Evolutionary conservation across 2,888 invertebrate species (phyloP).

Genomic region (Isoperla grammatica): DNA sequence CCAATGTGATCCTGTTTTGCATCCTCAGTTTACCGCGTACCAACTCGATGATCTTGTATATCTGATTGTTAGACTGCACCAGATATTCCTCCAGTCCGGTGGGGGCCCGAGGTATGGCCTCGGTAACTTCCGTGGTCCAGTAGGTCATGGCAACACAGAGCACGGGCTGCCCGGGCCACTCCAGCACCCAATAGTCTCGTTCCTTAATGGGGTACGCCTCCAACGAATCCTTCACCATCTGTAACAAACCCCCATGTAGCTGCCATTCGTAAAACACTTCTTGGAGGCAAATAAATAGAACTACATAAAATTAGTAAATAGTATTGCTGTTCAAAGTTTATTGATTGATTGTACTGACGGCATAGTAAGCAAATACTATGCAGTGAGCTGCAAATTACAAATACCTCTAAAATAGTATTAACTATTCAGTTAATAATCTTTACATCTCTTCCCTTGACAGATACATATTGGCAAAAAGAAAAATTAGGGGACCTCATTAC

Average conservation of each 20-base stretch:
- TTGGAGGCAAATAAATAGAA: neutral
- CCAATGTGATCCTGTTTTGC: conserved; percentile 84
- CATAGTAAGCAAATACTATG: too few species aligned
- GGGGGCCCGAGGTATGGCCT: conserved; percentile 58
- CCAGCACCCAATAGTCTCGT: conserved; percentile 75
- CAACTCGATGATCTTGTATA: conserved; percentile 74
- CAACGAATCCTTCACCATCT: conserved; percentile 62
- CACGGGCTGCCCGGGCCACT: conserved; percentile 90
- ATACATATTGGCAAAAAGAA: too few species aligned
- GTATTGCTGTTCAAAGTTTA: too few species aligned
- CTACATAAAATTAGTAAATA: too few species aligned
- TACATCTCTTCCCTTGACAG: too few species aligned
- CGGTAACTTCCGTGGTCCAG: conserved; percentile 88
- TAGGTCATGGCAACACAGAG: conserved; percentile 79
- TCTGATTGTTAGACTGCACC: conserved; percentile 66
- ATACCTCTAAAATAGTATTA: too few species aligned
- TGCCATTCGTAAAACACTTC: too few species aligned
- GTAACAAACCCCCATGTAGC: neutral
- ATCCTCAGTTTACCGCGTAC: conserved; percentile 80
- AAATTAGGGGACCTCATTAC: too few species aligned
- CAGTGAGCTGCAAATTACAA: too few species aligned
- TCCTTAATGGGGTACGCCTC: conserved; percentile 60
- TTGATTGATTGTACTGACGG: too few species aligned
- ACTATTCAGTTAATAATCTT: too few species aligned
- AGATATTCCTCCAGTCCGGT: conserved; percentile 58